These are phyloP conservation scores for Ischnura elegans DNA, from an alignment of 2,888 invertebrate species.

Conservation along the genomic window DNA sequence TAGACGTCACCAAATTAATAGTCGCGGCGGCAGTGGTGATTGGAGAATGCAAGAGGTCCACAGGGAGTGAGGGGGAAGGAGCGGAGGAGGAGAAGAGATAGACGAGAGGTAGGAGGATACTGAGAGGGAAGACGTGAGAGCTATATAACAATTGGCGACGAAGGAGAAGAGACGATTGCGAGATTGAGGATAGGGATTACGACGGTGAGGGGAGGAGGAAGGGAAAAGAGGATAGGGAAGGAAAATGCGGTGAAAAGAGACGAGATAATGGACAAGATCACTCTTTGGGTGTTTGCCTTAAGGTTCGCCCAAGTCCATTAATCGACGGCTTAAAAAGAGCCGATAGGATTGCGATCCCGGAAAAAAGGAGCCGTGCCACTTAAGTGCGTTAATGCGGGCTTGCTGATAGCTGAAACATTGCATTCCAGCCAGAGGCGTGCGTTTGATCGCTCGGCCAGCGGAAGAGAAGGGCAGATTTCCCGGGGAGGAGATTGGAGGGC, in stretches of 20 bases:
- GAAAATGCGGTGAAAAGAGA: not conserved
- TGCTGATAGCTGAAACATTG: not conserved
- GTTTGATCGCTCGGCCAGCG: not conserved
- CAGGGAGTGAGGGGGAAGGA: too few species aligned
- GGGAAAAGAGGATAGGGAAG: not conserved
- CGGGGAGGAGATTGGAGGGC: not conserved
- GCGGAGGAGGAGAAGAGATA: too few species aligned
- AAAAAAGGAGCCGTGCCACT: constrained; percentile 10
- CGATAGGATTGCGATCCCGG: not conserved
- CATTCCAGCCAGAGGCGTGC: not conserved
- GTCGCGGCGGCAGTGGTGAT: not conserved
- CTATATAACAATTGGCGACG: constrained; percentile 23
- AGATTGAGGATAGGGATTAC: not conserved
- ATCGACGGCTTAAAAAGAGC: constrained; percentile 35
- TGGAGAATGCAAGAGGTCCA: not conserved
- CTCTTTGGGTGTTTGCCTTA: constrained; percentile 26
- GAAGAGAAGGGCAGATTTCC: not conserved
- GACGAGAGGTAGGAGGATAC: too few species aligned
- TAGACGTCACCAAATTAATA: not conserved
- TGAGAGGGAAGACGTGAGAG: not conserved
- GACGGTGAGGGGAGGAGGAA: not conserved
- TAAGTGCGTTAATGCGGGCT: constrained; percentile 17
- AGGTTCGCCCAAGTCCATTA: not conserved
- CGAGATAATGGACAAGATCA: constrained; percentile 29
- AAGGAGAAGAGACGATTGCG: not conserved